These are phyloP conservation scores for Sebastes jordani DNA, from an alignment of 2,797 vertebrate species.

Conservation along the genomic window DNA sequence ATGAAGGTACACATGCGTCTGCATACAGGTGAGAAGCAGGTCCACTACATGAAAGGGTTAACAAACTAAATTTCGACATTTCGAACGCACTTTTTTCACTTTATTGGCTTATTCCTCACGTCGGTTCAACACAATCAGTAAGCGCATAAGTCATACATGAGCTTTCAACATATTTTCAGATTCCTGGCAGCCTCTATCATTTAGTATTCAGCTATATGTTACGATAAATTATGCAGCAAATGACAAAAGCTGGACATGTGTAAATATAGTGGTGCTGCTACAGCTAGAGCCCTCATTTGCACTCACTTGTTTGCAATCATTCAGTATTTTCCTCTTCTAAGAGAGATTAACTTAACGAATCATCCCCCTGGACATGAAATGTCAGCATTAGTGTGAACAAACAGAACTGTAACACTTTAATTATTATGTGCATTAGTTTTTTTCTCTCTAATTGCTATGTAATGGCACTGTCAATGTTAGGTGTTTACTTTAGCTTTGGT, in stretches of 20 bases:
- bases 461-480: conserved; percentile 5
- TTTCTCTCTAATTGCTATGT: background rate
- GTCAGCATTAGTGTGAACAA: conserved; percentile 8
- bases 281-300: background rate
- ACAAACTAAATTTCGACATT: background rate
- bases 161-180: background rate
- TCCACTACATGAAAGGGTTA: background rate
- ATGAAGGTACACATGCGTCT: conserved; percentile 98
- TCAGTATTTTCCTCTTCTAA: background rate
- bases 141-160: background rate
- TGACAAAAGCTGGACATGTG: conserved; percentile 1
- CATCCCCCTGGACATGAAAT: background rate
- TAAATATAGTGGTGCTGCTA: background rate
- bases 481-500: background rate
- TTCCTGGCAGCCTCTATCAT: background rate
- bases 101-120: background rate
- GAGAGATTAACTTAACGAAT: background rate
- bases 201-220: background rate
- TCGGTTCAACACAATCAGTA: background rate
- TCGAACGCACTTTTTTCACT: background rate
- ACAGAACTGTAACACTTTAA: background rate
- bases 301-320: background rate
- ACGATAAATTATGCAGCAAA: background rate
- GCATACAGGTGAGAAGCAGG: conserved; percentile 89
- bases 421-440: background rate